Evolutionary conservation across 1,140 invertebrate species (phyloP), one percentile per base, ranked within the genome.

Genomic region (Alviniconcha marisindica): DNA sequence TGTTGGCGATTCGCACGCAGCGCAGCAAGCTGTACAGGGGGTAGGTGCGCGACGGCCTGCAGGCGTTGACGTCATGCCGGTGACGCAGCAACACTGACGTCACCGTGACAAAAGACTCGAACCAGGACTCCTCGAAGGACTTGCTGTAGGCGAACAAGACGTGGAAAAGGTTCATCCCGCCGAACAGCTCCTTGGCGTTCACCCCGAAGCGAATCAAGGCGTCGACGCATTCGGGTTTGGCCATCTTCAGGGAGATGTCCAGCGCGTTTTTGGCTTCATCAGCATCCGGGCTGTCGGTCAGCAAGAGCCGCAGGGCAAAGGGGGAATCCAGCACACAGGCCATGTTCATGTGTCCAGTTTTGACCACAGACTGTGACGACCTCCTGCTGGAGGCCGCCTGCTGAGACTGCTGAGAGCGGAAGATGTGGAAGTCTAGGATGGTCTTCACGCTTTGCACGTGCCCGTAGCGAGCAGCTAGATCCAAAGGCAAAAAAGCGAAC

Each of bases 81-180:
- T 91, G 87, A n/a, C 87, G 87, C 33, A 91, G 80, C 12, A 91
- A 80, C 38, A 90, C 85, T 28, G 89, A 87, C 15, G 90, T 91
- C 2, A 90, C 86, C 12, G 86, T 80, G 24, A 88, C 84, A 36
- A 91, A 71, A 18, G 85, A 86, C 85, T 89, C 88, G 51, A 89
- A 89, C 87, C 88, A 79, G 3, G 21, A 77, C 40, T 38, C 33
- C 56, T 90, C 85, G 81, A 88, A 88, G 5, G 85, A 88, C 12
- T 86, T 56, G 66, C 86, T 90, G 80, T 91, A 91, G 0, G 89
- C 87, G 78, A 85, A 91, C 1, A 90, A 56, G 1, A 91, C 90
- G 81, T 91, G 90, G 36, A 87, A 91, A 15, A 91, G 71, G 69
- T 91, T 91, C 89, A 91, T 91, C 4, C 90, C 90, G 56, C 86